phyloP scores from a whole-genome alignment of 2,888 invertebrate genomes.

The Myopa tessellatipennis region DNA sequence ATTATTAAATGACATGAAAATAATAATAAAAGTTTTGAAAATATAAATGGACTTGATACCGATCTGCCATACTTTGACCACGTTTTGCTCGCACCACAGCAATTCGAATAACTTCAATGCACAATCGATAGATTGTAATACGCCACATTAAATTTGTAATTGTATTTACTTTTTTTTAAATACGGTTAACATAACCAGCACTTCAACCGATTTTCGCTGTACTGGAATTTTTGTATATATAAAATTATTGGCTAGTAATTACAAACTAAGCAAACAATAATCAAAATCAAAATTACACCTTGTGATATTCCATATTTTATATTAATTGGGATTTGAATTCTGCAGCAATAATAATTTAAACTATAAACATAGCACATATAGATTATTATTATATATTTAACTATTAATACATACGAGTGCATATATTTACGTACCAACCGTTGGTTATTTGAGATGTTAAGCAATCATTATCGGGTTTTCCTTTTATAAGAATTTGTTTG shows the following conservation, averaged over 20 bases:
- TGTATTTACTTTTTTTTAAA: too few relatives aligned
- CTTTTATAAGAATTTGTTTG: slow-evolving; percentile 11
- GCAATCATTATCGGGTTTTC: slow-evolving; percentile 8
- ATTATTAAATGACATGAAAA: too few relatives aligned
- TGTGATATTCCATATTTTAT: slow-evolving; percentile 58
- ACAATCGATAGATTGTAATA: too few relatives aligned
- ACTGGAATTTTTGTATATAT: slow-evolving; percentile 21
- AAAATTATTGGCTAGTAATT: slow-evolving; percentile 21
- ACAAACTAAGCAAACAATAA: slow-evolving; percentile 63
- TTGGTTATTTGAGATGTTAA: slow-evolving; percentile 27
- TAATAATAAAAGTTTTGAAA: too few relatives aligned
- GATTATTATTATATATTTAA: too few relatives aligned
- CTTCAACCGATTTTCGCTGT: neutral
- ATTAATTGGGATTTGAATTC: slow-evolving; percentile 41
- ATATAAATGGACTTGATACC: too few relatives aligned
- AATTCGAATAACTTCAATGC: too few relatives aligned
- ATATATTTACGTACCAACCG: slow-evolving; percentile 21
- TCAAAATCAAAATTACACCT: slow-evolving; percentile 66
- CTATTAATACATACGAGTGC: neutral
- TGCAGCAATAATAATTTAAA: slow-evolving; percentile 35
- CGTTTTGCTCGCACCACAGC: too few relatives aligned
- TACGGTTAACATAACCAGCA: too few relatives aligned
- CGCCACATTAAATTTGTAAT: too few relatives aligned
- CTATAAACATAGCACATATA: slow-evolving; percentile 5
- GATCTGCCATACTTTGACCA: too few relatives aligned